Evolutionary conservation across 2,888 invertebrate species (phyloP).

Genomic region (Neoaliturus tenellus): DNA sequence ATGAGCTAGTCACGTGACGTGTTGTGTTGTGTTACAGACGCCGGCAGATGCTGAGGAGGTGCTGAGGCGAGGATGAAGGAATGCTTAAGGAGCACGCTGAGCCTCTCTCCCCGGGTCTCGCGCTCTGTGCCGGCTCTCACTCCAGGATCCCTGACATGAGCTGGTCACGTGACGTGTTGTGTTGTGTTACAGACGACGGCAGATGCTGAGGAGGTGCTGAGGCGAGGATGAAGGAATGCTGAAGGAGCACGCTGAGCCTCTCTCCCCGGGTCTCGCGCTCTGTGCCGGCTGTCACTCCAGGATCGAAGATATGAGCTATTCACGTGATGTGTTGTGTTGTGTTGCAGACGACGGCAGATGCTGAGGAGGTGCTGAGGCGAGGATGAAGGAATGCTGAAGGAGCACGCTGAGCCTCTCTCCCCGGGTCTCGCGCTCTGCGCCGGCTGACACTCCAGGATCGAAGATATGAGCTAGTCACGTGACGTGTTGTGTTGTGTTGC

Average conservation of each 20-base stretch:
- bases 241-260: conserved; percentile 69
- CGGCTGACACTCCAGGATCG: conserved; percentile 12
- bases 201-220: not conserved
- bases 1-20: not conserved
- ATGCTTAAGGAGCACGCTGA: conserved; percentile 45
- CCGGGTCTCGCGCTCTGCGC: conserved; percentile 47
- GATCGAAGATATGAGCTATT: too few species aligned
- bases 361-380: conserved; percentile 2
- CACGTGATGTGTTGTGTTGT: not conserved
- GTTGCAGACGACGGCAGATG: conserved; percentile 22
- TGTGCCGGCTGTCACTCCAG: conserved; percentile 69
- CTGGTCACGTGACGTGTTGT: not conserved
- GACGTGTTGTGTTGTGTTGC: not conserved
- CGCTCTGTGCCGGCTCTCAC: conserved; percentile 22
- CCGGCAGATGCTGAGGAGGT: conserved; percentile 8
- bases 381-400: conserved; percentile 45
- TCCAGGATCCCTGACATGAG: not conserved
- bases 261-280: conserved; percentile 68
- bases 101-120: conserved; percentile 46
- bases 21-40: conserved; percentile 17
- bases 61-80: conserved; percentile 12
- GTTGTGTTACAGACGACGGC: conserved; percentile 1
- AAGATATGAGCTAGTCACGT: not conserved
- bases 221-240: conserved; percentile 62
- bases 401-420: conserved; percentile 28